phyloP scores from a whole-genome alignment of 35 echinoderm and acorn worm species.

The Heliocidaris tuberculata region DNA sequence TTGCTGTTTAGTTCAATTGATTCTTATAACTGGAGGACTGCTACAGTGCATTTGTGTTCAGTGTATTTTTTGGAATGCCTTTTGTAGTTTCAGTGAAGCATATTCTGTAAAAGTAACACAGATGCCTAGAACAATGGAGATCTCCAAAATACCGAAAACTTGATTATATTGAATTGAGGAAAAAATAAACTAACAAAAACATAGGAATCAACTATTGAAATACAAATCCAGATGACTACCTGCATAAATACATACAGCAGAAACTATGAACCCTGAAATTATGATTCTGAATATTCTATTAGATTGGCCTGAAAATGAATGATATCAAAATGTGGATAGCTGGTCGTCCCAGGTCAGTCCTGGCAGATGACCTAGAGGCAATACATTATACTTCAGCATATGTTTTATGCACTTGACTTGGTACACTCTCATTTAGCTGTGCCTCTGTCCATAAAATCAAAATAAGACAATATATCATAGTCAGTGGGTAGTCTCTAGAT shows the following conservation, averaged over 20 bases:
- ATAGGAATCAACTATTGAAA: not conserved
- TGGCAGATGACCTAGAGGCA: not conserved
- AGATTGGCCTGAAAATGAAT: conserved; percentile 1
- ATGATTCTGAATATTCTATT: not conserved
- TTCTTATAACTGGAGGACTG: too few relatives aligned
- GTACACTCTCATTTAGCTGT: not conserved
- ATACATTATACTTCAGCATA: conserved; percentile 4
- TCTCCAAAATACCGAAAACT: too few relatives aligned
- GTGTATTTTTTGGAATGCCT: too few relatives aligned
- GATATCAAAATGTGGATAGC: not conserved
- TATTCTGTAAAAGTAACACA: too few relatives aligned
- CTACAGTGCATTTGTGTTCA: too few relatives aligned
- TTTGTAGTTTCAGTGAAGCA: too few relatives aligned
- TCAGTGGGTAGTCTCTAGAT: not conserved
- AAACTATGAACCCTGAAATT: not conserved
- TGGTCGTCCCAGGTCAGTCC: not conserved
- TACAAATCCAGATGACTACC: not conserved
- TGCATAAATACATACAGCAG: not conserved
- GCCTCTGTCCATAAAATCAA: conserved; percentile 2
- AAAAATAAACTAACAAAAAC: not conserved
- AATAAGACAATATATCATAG: conserved; percentile 4
- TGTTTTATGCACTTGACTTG: not conserved
- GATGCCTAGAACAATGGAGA: too few relatives aligned
- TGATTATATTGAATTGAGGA: not conserved
- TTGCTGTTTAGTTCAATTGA: too few relatives aligned